Evolutionary conservation across 2,113 vertebrate species (phyloP).

Genomic region (Halichoerus grypus): DNA sequence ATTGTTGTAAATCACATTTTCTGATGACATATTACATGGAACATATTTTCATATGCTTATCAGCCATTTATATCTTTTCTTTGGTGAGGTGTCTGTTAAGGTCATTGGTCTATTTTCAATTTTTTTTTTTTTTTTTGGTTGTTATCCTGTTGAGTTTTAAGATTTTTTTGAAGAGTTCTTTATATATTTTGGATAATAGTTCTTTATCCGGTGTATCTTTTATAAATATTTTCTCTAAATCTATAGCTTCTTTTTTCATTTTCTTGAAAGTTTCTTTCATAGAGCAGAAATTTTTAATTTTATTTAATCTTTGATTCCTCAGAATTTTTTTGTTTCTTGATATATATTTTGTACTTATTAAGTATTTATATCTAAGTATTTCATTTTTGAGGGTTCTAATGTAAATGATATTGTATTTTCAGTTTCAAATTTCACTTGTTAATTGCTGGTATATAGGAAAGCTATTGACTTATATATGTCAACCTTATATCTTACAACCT

Average conservation of each 20-base stretch:
- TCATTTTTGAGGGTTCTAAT: not conserved
- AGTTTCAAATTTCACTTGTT: not conserved
- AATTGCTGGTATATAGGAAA: not conserved
- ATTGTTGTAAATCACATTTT: not conserved
- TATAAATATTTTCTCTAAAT: not conserved
- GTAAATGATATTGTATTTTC: not conserved
- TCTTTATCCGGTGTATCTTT: not conserved
- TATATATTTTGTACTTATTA: not conserved
- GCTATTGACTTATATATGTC: not conserved
- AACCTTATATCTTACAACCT: not conserved
- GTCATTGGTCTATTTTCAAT: not conserved
- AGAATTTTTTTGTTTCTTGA: not conserved
- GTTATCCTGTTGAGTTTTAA: not conserved
- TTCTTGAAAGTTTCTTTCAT: not conserved
- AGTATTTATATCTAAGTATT: not conserved
- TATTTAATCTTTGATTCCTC: not conserved
- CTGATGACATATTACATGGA: not conserved
- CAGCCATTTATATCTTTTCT: not conserved
- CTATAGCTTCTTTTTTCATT: not conserved
- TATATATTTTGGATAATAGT: not conserved
- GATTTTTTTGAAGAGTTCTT: not conserved
- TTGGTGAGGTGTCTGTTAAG: not conserved
- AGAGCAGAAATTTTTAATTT: not conserved
- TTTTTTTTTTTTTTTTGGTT: not conserved
- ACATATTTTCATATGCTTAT: not conserved